Base-by-base conservation (phyloP, 2,888 invertebrate species). In the Hirtodrosophila duncani region DNA sequence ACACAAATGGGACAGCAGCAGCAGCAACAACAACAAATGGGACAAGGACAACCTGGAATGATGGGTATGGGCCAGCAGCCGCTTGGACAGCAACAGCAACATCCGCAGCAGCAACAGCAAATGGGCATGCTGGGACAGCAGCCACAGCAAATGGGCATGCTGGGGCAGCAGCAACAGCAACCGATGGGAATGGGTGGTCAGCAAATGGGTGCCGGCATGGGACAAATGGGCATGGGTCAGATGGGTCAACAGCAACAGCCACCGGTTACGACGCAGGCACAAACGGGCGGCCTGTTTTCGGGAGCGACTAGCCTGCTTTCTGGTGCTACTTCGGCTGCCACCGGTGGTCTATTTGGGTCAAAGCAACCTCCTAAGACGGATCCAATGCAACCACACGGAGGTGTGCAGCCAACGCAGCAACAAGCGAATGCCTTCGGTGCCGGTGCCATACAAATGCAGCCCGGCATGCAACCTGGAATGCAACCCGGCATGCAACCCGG, bases 331-430 rank as follows among this genome's bases (percentile, higher is more conserved):
- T 85, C 86, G 83, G 86, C 87, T 82, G 87, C 87, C 72, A 86
- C 87, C 61, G 86, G 87, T 80, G 87, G 87, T 80, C 78, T 87
- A 79, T 87, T 87, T 84, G 85, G 86, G 63, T 83, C 83, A 45
- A 86, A 87, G 65, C 85, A 86, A 79, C 86, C 87, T 69, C 84
- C 87, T 62, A 84, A 86, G 72, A 87, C 87, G 67, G 89, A 89
- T 63, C 86, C 88, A 80, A 88, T 87, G 85, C 89, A 85, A 87
- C 91, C 87, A 82, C 88, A 80, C 83, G 87, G 79, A 51, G 80
- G 81, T 81, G 81, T 69, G 75, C 86, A 86, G 80, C 84, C 85
- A 72, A 79, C 77, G 84, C 87, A 86, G 79, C 86, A 86, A 79
- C 83, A 83, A 65, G 64, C 83, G 67, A 82, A 80, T 66, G 84